These are phyloP conservation scores for Agrochola macilenta DNA, from an alignment of 2,888 invertebrate genomes.

Conservation along the genomic window DNA sequence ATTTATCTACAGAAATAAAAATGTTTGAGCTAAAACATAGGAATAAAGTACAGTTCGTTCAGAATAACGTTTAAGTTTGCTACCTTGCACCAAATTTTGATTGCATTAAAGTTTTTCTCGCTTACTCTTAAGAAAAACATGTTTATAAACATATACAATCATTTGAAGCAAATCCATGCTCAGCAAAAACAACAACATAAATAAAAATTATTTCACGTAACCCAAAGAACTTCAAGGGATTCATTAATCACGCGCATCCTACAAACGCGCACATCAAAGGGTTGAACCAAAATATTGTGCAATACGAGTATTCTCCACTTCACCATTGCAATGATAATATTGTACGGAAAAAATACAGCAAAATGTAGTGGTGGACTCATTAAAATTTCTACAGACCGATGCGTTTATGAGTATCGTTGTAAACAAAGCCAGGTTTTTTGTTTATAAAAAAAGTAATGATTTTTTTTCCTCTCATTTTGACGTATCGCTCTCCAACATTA, in stretches of 20 bases:
- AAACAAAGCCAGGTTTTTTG: constrained; percentile 40
- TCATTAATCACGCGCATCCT: constrained; percentile 3
- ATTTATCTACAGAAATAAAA: too few species aligned
- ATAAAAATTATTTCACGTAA: background rate
- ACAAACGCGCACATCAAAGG: constrained; percentile 20
- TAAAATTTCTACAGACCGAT: constrained; percentile 84
- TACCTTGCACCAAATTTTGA: background rate
- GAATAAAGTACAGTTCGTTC: background rate
- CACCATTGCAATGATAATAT: constrained; percentile 19
- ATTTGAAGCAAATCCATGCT: background rate
- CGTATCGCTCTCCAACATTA: constrained; percentile 31
- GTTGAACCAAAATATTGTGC: constrained; percentile 7
- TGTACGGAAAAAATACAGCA: constrained; percentile 25
- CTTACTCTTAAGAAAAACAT: background rate
- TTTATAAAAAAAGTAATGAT: constrained; percentile 40
- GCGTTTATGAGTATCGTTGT: constrained; percentile 76
- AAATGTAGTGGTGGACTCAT: constrained; percentile 78
- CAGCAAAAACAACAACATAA: background rate
- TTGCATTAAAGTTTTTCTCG: background rate
- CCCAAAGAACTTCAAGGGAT: background rate
- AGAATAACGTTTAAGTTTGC: background rate
- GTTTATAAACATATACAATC: too few species aligned
- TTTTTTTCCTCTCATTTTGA: constrained; percentile 9
- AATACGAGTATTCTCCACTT: background rate
- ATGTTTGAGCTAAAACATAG: too few species aligned